A percentile compares a stretch with the other conserved stretches of the same genome.
phyloP scores from a whole-genome alignment of 2,113 vertebrate genomes.

The Meles meles region DNA sequence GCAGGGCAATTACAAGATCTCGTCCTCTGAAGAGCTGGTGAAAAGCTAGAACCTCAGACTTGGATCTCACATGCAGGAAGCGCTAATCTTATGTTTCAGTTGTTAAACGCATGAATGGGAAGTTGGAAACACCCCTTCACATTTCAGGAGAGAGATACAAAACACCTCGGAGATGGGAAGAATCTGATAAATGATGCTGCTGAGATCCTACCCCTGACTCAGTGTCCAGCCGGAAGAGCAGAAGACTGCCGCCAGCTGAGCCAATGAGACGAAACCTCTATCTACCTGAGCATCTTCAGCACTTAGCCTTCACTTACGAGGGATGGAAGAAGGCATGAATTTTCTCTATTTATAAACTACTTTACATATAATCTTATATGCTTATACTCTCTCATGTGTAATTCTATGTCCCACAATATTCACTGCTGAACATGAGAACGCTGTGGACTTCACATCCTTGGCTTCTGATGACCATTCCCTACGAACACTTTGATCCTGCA shows the following conservation, averaged over 20 bases:
- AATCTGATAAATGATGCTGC: not conserved
- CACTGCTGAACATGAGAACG: not conserved
- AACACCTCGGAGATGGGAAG: not conserved
- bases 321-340: not conserved
- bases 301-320: not conserved
- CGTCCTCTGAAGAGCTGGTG: not conserved
- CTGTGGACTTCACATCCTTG: not conserved
- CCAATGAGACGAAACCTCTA: not conserved
- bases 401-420: not conserved
- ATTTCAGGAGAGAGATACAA: not conserved
- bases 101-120: not conserved
- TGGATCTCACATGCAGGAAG: not conserved
- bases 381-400: not conserved
- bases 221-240: not conserved
- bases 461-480: not conserved
- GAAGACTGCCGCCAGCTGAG: not conserved
- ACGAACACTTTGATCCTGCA: not conserved
- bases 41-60: not conserved
- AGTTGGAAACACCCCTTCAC: not conserved
- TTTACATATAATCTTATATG: too few species aligned
- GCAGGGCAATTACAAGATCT: not conserved
- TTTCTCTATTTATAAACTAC: not conserved
- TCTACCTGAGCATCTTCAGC: not conserved
- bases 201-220: not conserved
- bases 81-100: not conserved